phyloP scores from a whole-genome alignment of 2,797 vertebrate species.

The Scyliorhinus canicula region DNA sequence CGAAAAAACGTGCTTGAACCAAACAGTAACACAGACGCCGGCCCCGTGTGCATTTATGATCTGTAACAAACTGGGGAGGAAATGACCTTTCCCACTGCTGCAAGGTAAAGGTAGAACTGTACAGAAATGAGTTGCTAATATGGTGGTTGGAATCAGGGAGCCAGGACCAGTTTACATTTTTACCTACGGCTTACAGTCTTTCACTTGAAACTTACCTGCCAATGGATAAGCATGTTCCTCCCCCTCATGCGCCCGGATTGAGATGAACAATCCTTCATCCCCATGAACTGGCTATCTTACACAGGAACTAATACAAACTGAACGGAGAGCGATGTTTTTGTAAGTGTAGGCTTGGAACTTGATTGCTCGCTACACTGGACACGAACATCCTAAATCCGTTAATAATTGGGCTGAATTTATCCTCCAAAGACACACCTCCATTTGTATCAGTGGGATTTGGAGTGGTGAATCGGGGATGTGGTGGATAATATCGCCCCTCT shows the following conservation, averaged over 20 bases:
- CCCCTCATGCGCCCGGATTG: too few species aligned
- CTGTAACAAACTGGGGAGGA: not conserved
- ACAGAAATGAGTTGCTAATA: not conserved
- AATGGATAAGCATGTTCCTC: too few species aligned
- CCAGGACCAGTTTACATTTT: not conserved
- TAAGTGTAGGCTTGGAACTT: not conserved
- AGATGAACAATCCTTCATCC: not conserved
- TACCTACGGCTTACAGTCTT: not conserved
- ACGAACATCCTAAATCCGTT: not conserved
- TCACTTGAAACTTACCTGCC: not conserved
- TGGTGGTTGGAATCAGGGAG: not conserved
- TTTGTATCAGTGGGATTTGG: not conserved
- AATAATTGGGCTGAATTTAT: not conserved
- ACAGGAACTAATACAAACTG: not conserved
- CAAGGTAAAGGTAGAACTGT: not conserved
- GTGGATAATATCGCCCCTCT: not conserved
- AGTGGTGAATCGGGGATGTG: not conserved
- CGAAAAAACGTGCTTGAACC: too few species aligned
- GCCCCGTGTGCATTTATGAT: not conserved
- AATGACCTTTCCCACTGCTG: too few species aligned
- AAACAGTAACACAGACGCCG: not conserved
- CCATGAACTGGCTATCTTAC: not conserved
- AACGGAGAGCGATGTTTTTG: not conserved
- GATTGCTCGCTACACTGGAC: not conserved
- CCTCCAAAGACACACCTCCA: not conserved